Conservation (phyloP, 92 coral and sea anemone species). For the Epizoanthus stellaris region DNA sequence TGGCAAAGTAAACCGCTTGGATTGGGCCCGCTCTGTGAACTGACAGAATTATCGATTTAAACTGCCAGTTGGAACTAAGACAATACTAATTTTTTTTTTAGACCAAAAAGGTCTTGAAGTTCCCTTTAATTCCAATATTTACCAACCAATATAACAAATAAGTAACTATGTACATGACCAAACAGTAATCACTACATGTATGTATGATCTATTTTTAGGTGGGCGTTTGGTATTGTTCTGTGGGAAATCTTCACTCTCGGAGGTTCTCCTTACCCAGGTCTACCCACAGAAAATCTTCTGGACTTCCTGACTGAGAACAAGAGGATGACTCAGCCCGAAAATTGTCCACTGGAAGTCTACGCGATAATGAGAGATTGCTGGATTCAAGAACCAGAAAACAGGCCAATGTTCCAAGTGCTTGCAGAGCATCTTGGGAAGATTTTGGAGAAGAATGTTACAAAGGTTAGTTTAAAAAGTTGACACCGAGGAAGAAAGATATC, state of each 20-base stretch:
- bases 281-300: slow-evolving; percentile 75
- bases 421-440: slow-evolving; percentile 77
- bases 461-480: slow-evolving; percentile 53
- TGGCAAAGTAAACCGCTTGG: no score
- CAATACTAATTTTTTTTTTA: neutral
- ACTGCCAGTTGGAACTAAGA: no score
- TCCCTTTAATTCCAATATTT: no score
- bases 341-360: slow-evolving; percentile 88
- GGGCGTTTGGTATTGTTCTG: slow-evolving; percentile 89
- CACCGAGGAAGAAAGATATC: neutral
- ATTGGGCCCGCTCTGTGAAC: no score
- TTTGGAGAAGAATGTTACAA: slow-evolving; percentile 70
- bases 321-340: slow-evolving; percentile 83
- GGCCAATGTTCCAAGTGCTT: slow-evolving; percentile 71
- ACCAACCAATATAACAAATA: no score
- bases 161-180: no score
- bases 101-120: no score
- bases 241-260: slow-evolving; percentile 97
- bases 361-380: slow-evolving; percentile 91
- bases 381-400: slow-evolving; percentile 62
- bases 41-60: no score
- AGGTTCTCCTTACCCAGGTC: slow-evolving; percentile 84
- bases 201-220: slow-evolving; percentile 47
- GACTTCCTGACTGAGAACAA: slow-evolving; percentile 79
- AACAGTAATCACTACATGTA: no score